Evolutionary conservation across 2,888 invertebrate genomes (phyloP).

Genomic region (Zeuzera pyrina): DNA sequence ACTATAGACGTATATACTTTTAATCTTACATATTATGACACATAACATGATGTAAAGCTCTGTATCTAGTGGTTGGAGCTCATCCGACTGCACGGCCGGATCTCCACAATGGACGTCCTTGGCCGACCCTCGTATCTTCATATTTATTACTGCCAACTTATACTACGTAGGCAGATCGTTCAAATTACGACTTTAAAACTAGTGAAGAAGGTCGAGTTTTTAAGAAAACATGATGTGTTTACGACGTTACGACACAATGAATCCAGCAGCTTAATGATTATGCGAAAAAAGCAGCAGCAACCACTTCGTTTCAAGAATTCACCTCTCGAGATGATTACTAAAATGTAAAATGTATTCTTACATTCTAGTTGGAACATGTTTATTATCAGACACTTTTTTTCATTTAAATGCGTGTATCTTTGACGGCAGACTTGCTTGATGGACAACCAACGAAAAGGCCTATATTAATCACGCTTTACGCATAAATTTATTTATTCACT

Average conservation of each 20-base stretch:
- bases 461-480: too few relatives aligned
- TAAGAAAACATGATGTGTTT: too few relatives aligned
- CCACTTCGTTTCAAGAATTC: conserved; percentile 24
- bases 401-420: too few relatives aligned
- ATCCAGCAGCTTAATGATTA: conserved; percentile 41
- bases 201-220: background rate
- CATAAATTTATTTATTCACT: too few relatives aligned
- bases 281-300: conserved; percentile 26
- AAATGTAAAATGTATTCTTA: conserved; percentile 17
- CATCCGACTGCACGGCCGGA: conserved; percentile 23
- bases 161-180: background rate
- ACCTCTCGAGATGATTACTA: conserved; percentile 16
- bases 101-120: conserved; percentile 59
- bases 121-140: conserved; percentile 46
- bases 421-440: too few relatives aligned
- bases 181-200: background rate
- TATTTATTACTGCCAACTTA: background rate
- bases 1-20: too few relatives aligned
- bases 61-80: background rate
- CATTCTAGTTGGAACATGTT: too few relatives aligned
- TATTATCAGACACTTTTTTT: too few relatives aligned
- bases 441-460: too few relatives aligned
- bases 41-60: too few relatives aligned
- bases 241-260: too few relatives aligned
- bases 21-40: too few relatives aligned